phyloP scores from a whole-genome alignment of 2,888 invertebrate genomes.

The Saturnia japonica region DNA sequence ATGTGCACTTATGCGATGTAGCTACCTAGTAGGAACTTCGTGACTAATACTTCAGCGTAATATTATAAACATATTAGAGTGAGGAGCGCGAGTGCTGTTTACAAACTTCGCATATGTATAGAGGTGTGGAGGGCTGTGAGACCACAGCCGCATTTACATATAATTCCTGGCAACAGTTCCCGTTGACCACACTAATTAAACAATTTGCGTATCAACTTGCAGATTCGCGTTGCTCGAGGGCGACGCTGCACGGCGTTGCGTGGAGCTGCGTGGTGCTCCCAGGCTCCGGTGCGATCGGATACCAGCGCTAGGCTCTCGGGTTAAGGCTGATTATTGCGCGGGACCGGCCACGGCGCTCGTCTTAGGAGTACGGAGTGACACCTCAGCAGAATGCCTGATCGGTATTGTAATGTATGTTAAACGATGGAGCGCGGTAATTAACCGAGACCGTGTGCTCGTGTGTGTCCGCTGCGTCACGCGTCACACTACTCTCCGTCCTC shows the following conservation, averaged over 20 bases:
- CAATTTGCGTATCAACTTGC: slow-evolving; percentile 69
- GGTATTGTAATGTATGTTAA: slow-evolving; percentile 78
- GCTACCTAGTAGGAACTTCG: neutral
- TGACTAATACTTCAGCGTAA: neutral
- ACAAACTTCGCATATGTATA: neutral
- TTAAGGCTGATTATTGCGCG: slow-evolving; percentile 38
- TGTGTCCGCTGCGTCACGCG: slow-evolving; percentile 52
- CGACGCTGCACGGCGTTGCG: slow-evolving; percentile 19
- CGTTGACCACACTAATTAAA: slow-evolving; percentile 67
- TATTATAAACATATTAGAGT: neutral
- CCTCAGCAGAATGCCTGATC: slow-evolving; percentile 63
- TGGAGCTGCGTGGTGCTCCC: slow-evolving; percentile 10
- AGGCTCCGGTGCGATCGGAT: slow-evolving; percentile 17
- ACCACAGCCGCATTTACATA: slow-evolving; percentile 54
- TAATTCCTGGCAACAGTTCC: slow-evolving; percentile 56
- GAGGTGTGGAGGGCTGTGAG: slow-evolving; percentile 26
- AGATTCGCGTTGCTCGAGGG: slow-evolving; percentile 32
- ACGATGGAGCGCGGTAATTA: slow-evolving; percentile 72
- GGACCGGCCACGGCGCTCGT: slow-evolving; percentile 30
- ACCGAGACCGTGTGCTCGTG: slow-evolving; percentile 54
- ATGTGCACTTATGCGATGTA: too few species aligned
- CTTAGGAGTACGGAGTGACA: slow-evolving; percentile 56
- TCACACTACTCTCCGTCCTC: slow-evolving; percentile 29
- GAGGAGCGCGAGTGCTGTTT: neutral
- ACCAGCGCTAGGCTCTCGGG: slow-evolving; percentile 25